Percentiles rank a stretch among this genome's conserved stretches.
Evolutionary conservation across 2,888 invertebrate genomes (phyloP).

Genomic region (Oxystoma pomonae): DNA sequence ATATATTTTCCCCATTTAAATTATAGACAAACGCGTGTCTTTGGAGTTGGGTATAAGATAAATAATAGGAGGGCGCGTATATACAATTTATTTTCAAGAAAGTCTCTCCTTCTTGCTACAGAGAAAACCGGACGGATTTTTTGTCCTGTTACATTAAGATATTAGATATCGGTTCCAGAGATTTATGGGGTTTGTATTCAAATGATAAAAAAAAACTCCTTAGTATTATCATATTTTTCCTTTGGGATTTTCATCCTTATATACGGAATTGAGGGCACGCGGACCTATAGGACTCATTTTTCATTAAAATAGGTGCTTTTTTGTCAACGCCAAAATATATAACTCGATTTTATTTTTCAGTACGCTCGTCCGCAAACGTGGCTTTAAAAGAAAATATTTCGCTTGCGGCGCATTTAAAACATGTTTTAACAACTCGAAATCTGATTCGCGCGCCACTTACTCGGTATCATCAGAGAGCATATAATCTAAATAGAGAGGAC

Average conservation of each 20-base stretch:
- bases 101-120: not conserved
- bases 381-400: too few species aligned
- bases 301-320: not conserved
- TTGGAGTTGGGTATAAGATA: slow-evolving; percentile 1
- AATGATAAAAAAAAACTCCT: slow-evolving; percentile 7
- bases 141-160: slow-evolving; percentile 16
- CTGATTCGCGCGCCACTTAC: too few species aligned
- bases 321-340: not conserved
- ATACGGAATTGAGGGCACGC: not conserved
- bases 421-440: too few species aligned
- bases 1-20: too few species aligned
- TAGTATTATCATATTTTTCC: slow-evolving; percentile 4
- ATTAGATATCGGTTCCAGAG: slow-evolving; percentile 13
- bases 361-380: too few species aligned
- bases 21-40: too few species aligned
- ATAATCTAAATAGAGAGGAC: too few species aligned
- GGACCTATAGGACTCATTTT: not conserved
- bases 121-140: slow-evolving; percentile 6
- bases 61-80: not conserved
- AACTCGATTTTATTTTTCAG: too few species aligned
- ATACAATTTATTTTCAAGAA: slow-evolving; percentile 3
- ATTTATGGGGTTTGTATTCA: slow-evolving; percentile 14
- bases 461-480: too few species aligned
- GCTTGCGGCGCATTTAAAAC: too few species aligned
- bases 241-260: not conserved